These are phyloP conservation scores for Endotricha flammealis DNA, from an alignment of 2,888 invertebrate genomes.

Conservation along the genomic window DNA sequence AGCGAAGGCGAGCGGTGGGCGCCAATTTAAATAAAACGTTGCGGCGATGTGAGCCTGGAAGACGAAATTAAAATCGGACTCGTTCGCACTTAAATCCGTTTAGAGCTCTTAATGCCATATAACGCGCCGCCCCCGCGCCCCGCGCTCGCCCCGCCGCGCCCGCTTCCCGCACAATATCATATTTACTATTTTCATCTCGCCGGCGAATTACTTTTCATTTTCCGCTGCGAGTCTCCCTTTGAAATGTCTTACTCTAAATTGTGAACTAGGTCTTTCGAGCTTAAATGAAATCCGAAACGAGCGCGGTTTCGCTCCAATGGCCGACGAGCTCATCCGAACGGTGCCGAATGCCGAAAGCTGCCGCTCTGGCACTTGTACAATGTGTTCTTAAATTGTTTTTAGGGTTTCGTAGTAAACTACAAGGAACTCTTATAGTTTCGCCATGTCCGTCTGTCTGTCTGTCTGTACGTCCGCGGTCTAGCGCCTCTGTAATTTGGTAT, in stretches of 20 bases:
- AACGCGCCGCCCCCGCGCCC: constrained; percentile 8
- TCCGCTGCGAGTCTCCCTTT: constrained; percentile 20
- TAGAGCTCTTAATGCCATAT: constrained; percentile 32
- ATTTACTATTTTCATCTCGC: constrained; percentile 37
- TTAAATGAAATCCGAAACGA: neutral
- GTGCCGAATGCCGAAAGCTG: too few relatives aligned
- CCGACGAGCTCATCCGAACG: neutral
- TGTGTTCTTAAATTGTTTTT: too few relatives aligned
- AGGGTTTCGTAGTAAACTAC: too few relatives aligned
- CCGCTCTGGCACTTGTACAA: neutral
- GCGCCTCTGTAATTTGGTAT: too few relatives aligned
- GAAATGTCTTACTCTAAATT: constrained; percentile 2
- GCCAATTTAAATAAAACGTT: constrained; percentile 17
- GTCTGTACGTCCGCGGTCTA: too few relatives aligned
- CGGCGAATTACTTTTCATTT: constrained; percentile 36
- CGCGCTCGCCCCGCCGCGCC: constrained; percentile 6
- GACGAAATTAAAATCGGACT: constrained; percentile 36
- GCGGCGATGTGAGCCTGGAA: constrained; percentile 20
- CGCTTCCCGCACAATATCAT: constrained; percentile 21
- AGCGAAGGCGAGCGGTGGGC: neutral
- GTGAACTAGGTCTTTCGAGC: neutral
- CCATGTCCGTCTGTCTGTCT: too few relatives aligned
- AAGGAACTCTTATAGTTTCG: too few relatives aligned
- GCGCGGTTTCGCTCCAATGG: too few relatives aligned
- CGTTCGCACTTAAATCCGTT: constrained; percentile 33